Evolutionary conservation across 2,888 invertebrate species (phyloP), one percentile per base, ranked within the genome.

Genomic region (Cheilosia variabilis): DNA sequence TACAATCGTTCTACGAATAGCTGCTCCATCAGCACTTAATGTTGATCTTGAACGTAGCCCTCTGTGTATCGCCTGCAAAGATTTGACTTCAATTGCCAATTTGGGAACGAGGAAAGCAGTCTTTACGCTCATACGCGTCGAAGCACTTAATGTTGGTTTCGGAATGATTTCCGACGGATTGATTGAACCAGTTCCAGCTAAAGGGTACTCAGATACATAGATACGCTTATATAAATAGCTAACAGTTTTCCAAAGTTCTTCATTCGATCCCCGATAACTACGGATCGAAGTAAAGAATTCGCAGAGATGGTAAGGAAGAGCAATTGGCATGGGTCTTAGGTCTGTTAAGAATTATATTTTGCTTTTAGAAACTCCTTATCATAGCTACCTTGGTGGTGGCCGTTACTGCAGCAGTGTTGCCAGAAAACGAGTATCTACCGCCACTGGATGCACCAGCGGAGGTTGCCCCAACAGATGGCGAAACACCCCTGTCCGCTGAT

Each of bases 371-470:
- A 65, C 22, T 75, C 41, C 27, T 75, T 57, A 27, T 75, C n/a
- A 24, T 58, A 47, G 50, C 69, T 31, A 24, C 75, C 13, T 19
- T 75, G 47, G 65, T 41, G 47, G 75, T 65, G 47, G 63, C 31
- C 4, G 57, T 41, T 19, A 41, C 75, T 77, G 89, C 90, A 0
- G 88, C 89, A 0, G 89, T 89, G 73, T 69, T 90, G 13, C 75
- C 87, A 5, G 47, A 87, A 37, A 43, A 55, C 10, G 88, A 90
- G 27, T 90, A 90, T 68, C 84, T 90, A 80, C 88, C 90, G 0
- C 88, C 89, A 0, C 15, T 77, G 0, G 89, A 89, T 71, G 89
- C 90, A 0, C 88, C 89, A 0, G n/a, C 77, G 0, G 89, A 89
- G 71, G 89, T 88, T n/a, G 87, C 1, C 2, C 22, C 19, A 50